Conservation (phyloP, 2,888 invertebrate genomes). For the Eristalis tenax region DNA sequence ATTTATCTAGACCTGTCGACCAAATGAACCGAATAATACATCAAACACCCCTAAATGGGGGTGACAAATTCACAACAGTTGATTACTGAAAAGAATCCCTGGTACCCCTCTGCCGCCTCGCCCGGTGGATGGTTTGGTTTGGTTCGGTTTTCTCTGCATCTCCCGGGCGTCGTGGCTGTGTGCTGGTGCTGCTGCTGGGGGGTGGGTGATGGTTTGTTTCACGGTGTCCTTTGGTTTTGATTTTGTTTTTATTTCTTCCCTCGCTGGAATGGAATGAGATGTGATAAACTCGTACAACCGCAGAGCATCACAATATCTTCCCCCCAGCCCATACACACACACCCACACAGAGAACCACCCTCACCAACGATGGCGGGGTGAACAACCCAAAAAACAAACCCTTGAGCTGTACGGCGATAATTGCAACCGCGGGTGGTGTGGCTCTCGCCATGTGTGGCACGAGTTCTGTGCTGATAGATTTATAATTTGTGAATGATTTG, state of each 20-base stretch:
- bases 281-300: constrained; percentile 35
- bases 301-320: constrained; percentile 47
- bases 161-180: not conserved
- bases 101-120: not conserved
- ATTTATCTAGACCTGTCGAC: constrained; percentile 82
- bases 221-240: constrained; percentile 69
- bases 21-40: constrained; percentile 82
- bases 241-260: constrained; percentile 1
- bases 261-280: not conserved
- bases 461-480: constrained; percentile 34
- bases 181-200: not conserved
- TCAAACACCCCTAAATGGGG: constrained; percentile 81
- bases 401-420: constrained; percentile 68
- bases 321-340: constrained; percentile 21
- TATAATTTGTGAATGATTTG: constrained; percentile 49
- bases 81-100: constrained; percentile 78
- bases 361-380: constrained; percentile 35
- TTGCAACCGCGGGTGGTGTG: constrained; percentile 66
- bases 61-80: constrained; percentile 81
- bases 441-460: constrained; percentile 44
- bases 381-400: constrained; percentile 64
- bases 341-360: too few species aligned
- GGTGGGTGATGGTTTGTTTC: constrained; percentile 7
- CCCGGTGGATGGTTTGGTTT: too few species aligned
- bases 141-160: constrained; percentile 7